Evolutionary conservation across 2,797 vertebrate genomes (phyloP), one percentile per base, ranked within the genome.

Genomic region (Peromyscus aztecus): DNA sequence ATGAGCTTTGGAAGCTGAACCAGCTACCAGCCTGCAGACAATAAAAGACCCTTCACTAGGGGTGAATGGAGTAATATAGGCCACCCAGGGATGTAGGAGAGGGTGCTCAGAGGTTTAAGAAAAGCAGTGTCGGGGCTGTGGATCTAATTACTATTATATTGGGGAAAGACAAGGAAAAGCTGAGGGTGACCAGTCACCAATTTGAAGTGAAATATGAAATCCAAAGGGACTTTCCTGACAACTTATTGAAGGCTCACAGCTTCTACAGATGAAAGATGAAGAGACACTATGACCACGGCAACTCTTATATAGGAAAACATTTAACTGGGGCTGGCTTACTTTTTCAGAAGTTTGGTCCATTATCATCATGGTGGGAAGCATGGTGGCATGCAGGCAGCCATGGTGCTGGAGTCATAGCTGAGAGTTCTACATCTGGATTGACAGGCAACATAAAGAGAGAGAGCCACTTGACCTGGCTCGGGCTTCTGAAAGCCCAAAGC

Each of bases 101-200:
- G 13, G 24, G 4, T 29, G 24, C n/a, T 73, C 37, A 7, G 43
- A 55, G 2, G 13, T 69, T 89, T 63, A 59, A 77, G 14, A 17
- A 19, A 63, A 85, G 43, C 40, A 73, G 4, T 57, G 57, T 69
- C 40, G 75, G 37, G 40, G 73, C 21, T 52, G 17, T n/a, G 67
- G 31, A 76, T 34, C 2, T 80, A 89, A 55, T 55, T 13, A 49
- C 4, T 31, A 46, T 63, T 81, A 16, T 71, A 43, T 29, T 82
- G n/a, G 9, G n/a, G 24, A 71, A 94, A 94, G 67, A 65, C n/a
- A 89, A n/a, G 37, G 34, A 78, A 93, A 89, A 27, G 29, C 57
- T 85, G 52, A 29, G 2, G 24, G 57, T 71, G 43, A 84, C 87
- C 43, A 52, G 65, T 82, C 14, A 46, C n/a, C 6, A 57, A 89